phyloP scores from a whole-genome alignment of 1,140 invertebrate species.

The Delia radicum region DNA sequence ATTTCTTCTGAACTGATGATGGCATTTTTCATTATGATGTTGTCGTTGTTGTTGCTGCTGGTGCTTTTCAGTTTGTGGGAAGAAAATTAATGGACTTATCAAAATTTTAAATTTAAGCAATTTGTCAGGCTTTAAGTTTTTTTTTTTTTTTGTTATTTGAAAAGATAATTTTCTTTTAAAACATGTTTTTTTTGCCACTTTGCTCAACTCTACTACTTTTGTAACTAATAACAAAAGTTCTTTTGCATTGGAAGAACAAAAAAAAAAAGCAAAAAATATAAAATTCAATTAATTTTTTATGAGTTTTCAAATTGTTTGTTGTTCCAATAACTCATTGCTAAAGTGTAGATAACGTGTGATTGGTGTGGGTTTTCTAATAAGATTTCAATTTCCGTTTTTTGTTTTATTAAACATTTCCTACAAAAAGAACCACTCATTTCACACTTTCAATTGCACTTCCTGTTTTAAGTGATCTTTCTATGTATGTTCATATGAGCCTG shows the following conservation, averaged over 20 bases:
- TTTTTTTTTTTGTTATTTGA: not conserved
- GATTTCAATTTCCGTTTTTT: slow-evolving; percentile 22
- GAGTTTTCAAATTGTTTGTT: not conserved
- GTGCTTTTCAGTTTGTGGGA: not conserved
- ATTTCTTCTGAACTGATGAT: not conserved
- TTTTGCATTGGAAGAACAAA: not conserved
- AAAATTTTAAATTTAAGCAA: slow-evolving; percentile 17
- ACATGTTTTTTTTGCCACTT: not conserved
- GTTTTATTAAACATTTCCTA: slow-evolving; percentile 1
- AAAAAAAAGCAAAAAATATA: not conserved
- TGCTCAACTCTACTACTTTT: not conserved
- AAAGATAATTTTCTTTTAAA: slow-evolving; percentile 2
- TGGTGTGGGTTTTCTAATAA: not conserved
- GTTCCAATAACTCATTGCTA: not conserved
- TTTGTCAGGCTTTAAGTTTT: slow-evolving; percentile 15
- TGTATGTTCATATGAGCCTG: not conserved
- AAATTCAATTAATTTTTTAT: slow-evolving; percentile 5
- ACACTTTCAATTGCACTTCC: slow-evolving; percentile 23
- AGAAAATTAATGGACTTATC: slow-evolving; percentile 17
- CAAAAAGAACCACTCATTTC: slow-evolving; percentile 15
- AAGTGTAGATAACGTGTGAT: not conserved
- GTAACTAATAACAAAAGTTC: not conserved
- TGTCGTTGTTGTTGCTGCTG: not conserved
- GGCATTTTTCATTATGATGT: not conserved
- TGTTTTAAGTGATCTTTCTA: not conserved